Percentiles rank a stretch among this genome's conserved stretches.
Conservation (phyloP, 2,113 vertebrate species). For the Grus americana region DNA sequence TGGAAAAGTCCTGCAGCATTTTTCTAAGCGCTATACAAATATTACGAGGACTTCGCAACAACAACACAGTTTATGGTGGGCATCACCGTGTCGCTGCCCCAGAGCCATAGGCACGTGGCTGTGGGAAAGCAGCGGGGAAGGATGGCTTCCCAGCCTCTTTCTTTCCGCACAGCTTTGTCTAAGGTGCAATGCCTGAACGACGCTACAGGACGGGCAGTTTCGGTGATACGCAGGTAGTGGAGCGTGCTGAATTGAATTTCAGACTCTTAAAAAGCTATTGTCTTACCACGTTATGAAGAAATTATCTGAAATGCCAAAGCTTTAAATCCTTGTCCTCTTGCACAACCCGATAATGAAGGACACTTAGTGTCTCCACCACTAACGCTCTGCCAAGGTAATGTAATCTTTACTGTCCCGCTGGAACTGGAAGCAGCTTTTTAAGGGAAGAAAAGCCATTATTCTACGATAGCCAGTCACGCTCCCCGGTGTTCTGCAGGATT, state of each 20-base stretch:
- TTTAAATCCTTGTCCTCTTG: neutral
- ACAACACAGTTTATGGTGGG: neutral
- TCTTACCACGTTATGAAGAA: neutral
- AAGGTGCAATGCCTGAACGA: neutral
- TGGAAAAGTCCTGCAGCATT: neutral
- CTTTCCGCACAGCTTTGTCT: neutral
- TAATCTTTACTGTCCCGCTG: neutral
- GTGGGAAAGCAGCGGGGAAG: neutral
- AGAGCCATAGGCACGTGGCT: neutral
- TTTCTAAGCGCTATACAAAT: neutral
- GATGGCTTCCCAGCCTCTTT: too few species aligned
- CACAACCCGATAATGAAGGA: neutral
- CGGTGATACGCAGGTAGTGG: neutral
- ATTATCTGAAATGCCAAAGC: neutral
- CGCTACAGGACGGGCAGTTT: neutral
- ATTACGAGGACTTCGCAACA: neutral
- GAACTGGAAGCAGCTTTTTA: neutral
- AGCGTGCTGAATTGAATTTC: neutral
- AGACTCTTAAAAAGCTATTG: neutral
- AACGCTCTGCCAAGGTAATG: neutral
- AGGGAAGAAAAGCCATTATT: neutral
- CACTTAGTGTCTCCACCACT: neutral
- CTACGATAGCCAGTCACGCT: neutral
- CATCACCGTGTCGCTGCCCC: fast-evolving
- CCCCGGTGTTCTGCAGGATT: neutral